These are phyloP conservation scores for Tachina grossa DNA, from an alignment of 2,888 invertebrate species.

Conservation along the genomic window DNA sequence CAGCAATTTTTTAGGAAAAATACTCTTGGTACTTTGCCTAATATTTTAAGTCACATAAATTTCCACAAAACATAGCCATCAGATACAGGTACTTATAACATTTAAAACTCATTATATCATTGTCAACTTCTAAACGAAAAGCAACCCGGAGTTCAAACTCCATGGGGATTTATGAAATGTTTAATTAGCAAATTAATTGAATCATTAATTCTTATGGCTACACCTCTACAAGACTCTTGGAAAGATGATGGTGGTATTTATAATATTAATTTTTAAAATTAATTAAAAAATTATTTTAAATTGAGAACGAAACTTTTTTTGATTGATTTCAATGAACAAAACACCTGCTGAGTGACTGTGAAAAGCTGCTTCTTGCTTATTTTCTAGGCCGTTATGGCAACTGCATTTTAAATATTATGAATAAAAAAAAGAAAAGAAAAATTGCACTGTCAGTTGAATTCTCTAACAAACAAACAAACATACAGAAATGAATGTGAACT, in stretches of 20 bases:
- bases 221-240: background rate
- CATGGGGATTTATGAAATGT: slow-evolving; percentile 45
- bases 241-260: background rate
- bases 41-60: background rate
- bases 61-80: background rate
- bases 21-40: background rate
- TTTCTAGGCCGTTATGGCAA: background rate
- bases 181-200: slow-evolving; percentile 57
- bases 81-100: background rate
- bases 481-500: too few species aligned
- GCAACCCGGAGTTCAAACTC: slow-evolving; percentile 26
- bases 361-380: background rate
- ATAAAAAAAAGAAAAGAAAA: too few species aligned
- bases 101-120: slow-evolving; percentile 17
- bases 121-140: background rate
- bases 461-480: too few species aligned
- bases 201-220: slow-evolving; percentile 1
- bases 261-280: background rate
- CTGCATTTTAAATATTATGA: too few species aligned
- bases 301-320: background rate
- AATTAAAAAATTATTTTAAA: background rate
- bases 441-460: too few species aligned
- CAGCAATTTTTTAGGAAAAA: too few species aligned
- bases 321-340: background rate
- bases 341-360: background rate